Evolutionary conservation across 2,113 vertebrate genomes (phyloP).

Genomic region (Microtus richardsoni): DNA sequence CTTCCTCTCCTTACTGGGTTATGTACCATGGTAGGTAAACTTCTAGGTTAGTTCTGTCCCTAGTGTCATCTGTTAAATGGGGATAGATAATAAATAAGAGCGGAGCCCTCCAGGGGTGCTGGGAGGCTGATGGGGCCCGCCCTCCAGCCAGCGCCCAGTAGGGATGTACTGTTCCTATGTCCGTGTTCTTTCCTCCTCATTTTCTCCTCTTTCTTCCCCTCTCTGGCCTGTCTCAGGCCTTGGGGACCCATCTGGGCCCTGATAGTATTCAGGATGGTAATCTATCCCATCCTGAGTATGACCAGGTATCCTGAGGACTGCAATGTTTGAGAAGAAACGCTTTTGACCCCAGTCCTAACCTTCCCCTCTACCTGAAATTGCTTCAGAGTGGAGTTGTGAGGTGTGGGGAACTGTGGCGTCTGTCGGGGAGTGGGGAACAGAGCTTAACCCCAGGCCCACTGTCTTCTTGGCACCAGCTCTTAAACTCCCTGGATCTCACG

Average conservation of each 20-base stretch:
- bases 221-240: neutral
- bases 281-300: neutral
- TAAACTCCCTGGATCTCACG: neutral
- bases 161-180: neutral
- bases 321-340: neutral
- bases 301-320: neutral
- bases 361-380: neutral
- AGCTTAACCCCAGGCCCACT: neutral
- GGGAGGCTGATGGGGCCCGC: neutral
- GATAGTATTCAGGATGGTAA: neutral
- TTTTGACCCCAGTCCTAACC: neutral
- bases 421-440: neutral
- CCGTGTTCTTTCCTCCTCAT: neutral
- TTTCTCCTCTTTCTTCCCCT: neutral
- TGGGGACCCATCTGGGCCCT: neutral
- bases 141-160: too few relatives aligned
- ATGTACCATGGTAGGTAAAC: neutral
- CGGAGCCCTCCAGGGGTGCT: rapidly evolving
- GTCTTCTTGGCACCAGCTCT: neutral
- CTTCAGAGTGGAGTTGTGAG: neutral
- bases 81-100: rapidly evolving
- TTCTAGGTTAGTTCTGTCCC: neutral
- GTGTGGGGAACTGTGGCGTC: neutral
- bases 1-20: neutral
- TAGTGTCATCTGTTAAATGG: neutral